Evolutionary conservation across 2,888 invertebrate genomes (phyloP), one percentile per base, ranked within the genome.

Genomic region (Drosophila anomelani): DNA sequence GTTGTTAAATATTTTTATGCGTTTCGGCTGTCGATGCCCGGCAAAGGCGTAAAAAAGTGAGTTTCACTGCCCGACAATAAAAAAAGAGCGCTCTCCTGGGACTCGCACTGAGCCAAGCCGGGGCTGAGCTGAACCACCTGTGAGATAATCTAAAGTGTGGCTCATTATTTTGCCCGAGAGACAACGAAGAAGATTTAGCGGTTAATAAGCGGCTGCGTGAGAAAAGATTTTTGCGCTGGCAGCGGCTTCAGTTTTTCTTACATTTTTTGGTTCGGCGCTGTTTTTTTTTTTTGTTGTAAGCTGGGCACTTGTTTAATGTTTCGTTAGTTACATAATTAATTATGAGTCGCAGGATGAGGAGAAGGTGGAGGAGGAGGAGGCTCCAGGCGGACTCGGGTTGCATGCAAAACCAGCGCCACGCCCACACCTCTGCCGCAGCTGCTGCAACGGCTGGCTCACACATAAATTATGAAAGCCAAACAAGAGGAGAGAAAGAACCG

Each of bases 251-350:
- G 58, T 29, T 46, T 66, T 49, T 57, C 23, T 23, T 53, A 26
- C 23, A 4, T 49, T 49, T 49, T 51, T 59, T 26, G 34, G 44
- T 34, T 34, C n/a, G 29, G 9, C 15, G 4, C 12, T 12, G 34
- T 29, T 10, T 29, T 46, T 67, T 57, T 62, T 60, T 64, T 53
- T 44, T 26, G 34, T 49, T 53, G 41, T 54, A 23, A 13, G 41
- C 49, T 47, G 53, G 63, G 44, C 71, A 58, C 60, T 73, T 56
- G 76, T 62, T 67, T 68, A 70, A 73, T 71, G 78, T 70, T 61
- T 68, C 68, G 68, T 70, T 73, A 69, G 78, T 86, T 85, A 85
- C 85, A 82, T 82, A 88, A 88, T 88, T 88, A 88, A 89, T 88
- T 83, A 77, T 62, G 63, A 68, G 71, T 66, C 61, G 51, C 51